phyloP scores from a whole-genome alignment of 30 jellyfish, hydroid and myxozoan genomes.

The Catostylus mosaicus region DNA sequence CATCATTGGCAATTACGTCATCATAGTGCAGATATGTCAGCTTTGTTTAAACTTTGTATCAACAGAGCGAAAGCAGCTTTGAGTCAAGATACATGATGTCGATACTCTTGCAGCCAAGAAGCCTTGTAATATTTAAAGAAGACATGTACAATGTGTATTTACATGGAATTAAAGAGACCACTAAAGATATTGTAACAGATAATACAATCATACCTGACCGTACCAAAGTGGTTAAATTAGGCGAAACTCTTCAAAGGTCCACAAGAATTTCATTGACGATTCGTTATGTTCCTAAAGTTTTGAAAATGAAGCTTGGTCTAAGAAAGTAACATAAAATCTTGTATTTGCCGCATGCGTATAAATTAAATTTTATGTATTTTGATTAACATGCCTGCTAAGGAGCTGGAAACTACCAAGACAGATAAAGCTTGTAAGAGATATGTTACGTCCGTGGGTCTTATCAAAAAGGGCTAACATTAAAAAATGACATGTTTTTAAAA shows the following conservation, averaged over 20 bases:
- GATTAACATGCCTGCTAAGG: background rate
- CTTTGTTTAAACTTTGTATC: background rate
- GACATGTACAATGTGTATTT: constrained; percentile 70
- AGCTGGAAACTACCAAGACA: no score
- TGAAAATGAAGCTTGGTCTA: constrained; percentile 64
- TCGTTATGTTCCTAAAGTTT: constrained; percentile 82
- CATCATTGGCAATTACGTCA: no score
- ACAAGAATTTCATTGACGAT: constrained; percentile 83
- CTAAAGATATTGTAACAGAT: constrained; percentile 39
- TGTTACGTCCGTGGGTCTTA: no score
- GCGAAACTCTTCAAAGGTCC: constrained; percentile 34
- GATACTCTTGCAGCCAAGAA: constrained; percentile 74
- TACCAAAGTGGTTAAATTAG: background rate
- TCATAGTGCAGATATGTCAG: no score
- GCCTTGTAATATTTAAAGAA: constrained; percentile 81
- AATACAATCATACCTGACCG: constrained; percentile 28
- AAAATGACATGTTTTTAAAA: no score
- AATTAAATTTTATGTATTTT: no score
- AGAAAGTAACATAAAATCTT: background rate
- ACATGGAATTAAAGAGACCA: constrained; percentile 82
- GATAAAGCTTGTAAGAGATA: no score
- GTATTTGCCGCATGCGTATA: background rate
- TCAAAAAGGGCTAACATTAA: no score
- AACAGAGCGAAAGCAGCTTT: constrained; percentile 40
- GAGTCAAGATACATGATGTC: constrained; percentile 76